These are phyloP conservation scores for Labroides dimidiatus DNA, from an alignment of 2,797 vertebrate species.

Conservation along the genomic window DNA sequence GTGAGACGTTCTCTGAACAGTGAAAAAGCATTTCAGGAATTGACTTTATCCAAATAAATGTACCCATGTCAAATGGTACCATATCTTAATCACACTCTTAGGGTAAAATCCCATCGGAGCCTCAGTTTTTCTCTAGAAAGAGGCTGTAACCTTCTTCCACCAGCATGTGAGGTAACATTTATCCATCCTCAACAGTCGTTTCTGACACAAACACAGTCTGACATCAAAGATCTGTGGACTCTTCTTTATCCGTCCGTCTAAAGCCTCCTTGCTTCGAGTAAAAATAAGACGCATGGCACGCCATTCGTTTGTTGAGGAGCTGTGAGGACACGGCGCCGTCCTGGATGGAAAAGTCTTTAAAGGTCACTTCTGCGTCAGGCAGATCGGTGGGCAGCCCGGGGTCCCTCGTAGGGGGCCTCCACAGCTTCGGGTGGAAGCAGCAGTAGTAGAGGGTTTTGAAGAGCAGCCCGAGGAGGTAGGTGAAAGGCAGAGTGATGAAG, in stretches of 20 bases:
- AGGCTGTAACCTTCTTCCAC: neutral
- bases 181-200: neutral
- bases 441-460: slow-evolving; percentile 89
- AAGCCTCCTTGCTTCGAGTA: slow-evolving; percentile 43
- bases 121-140: neutral
- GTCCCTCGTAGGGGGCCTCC: slow-evolving; percentile 49
- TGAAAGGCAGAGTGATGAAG: slow-evolving; percentile 59
- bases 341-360: slow-evolving; percentile 49
- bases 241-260: neutral
- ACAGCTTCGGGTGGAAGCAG: slow-evolving; percentile 88
- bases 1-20: neutral
- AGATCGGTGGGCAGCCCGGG: slow-evolving; percentile 48
- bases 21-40: neutral
- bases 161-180: neutral
- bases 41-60: accelerated
- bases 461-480: slow-evolving; percentile 85
- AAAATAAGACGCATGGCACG: slow-evolving; percentile 70
- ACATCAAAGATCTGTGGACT: slow-evolving; percentile 7
- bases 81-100: no score
- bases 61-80: neutral
- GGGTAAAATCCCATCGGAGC: neutral
- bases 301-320: slow-evolving; percentile 81
- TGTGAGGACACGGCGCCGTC: slow-evolving; percentile 32
- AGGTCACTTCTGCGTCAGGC: slow-evolving; percentile 64
- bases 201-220: neutral